Evolutionary conservation across 2,113 vertebrate genomes (phyloP).

Genomic region (Petroica traversi): DNA sequence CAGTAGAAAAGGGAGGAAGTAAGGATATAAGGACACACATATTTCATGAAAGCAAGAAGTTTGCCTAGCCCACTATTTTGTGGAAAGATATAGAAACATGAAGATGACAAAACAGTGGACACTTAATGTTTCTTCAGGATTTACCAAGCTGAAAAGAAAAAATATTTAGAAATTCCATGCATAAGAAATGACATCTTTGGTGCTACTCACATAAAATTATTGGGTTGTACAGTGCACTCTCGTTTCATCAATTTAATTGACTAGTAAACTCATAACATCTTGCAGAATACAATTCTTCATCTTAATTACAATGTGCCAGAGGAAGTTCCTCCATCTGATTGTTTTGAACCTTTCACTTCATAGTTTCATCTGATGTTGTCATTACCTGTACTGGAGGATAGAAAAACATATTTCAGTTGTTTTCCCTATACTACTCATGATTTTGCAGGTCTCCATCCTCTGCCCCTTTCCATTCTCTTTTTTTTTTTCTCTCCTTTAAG

Average conservation of each 20-base stretch:
- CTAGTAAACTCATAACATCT: neutral
- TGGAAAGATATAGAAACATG: neutral
- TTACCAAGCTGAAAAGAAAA: neutral
- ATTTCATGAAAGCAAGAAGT: neutral
- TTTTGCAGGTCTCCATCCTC: neutral
- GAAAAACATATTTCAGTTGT: neutral
- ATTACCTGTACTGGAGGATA: neutral
- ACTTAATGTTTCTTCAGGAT: neutral
- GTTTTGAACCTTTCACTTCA: neutral
- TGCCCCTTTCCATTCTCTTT: neutral
- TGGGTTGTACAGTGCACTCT: neutral
- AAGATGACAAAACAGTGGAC: neutral
- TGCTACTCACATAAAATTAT: neutral
- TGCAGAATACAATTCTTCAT: neutral
- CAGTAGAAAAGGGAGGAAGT: neutral
- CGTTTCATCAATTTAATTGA: neutral
- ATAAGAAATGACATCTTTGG: neutral
- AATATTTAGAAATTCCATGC: neutral
- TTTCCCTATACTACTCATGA: neutral
- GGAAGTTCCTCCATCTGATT: neutral
- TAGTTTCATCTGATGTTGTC: neutral
- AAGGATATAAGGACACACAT: neutral
- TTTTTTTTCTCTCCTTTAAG: neutral
- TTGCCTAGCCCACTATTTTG: neutral
- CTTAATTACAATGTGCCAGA: neutral